Evolutionary conservation across 2,797 vertebrate species (phyloP).

Genomic region (Euthynnus affinis): DNA sequence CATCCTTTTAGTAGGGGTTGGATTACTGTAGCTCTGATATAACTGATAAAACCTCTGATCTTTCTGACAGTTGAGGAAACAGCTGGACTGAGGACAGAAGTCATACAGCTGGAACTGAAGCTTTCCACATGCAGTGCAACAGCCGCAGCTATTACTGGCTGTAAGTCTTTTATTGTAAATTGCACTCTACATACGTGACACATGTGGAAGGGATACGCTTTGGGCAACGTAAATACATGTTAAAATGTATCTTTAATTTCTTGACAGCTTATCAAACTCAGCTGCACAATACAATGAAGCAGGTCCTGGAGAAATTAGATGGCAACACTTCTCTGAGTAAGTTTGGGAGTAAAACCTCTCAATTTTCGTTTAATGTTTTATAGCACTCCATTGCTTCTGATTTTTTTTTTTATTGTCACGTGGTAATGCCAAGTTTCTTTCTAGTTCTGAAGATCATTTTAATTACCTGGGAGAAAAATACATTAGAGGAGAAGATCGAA

Average conservation of each 20-base stretch:
- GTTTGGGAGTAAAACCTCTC: neutral
- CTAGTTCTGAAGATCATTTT: slow-evolving; percentile 58
- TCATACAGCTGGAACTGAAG: slow-evolving; percentile 35
- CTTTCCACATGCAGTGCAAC: slow-evolving; percentile 39
- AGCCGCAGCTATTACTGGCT: slow-evolving; percentile 5
- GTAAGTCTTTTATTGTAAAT: slow-evolving; percentile 32
- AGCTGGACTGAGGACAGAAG: slow-evolving; percentile 28
- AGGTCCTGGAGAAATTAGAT: slow-evolving; percentile 40
- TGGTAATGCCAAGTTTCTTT: neutral
- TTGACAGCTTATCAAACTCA: slow-evolving; percentile 56
- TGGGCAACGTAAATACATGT: neutral
- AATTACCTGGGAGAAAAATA: slow-evolving; percentile 38
- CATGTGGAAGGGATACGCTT: neutral
- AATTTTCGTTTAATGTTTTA: neutral
- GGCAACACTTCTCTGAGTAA: slow-evolving; percentile 50
- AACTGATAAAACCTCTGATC: neutral
- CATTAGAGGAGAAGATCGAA: slow-evolving; percentile 18
- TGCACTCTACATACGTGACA: no score
- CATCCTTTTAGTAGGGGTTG: neutral
- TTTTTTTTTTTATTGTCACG: neutral
- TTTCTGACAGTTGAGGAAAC: slow-evolving; percentile 45
- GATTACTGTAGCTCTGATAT: neutral
- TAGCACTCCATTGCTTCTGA: neutral
- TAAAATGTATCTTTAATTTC: slow-evolving; percentile 16
- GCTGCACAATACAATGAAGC: slow-evolving; percentile 40